Evolutionary conservation across 1,140 invertebrate genomes (phyloP), one percentile per base, ranked within the genome.

Genomic region (Dolichoris vasculosae): DNA sequence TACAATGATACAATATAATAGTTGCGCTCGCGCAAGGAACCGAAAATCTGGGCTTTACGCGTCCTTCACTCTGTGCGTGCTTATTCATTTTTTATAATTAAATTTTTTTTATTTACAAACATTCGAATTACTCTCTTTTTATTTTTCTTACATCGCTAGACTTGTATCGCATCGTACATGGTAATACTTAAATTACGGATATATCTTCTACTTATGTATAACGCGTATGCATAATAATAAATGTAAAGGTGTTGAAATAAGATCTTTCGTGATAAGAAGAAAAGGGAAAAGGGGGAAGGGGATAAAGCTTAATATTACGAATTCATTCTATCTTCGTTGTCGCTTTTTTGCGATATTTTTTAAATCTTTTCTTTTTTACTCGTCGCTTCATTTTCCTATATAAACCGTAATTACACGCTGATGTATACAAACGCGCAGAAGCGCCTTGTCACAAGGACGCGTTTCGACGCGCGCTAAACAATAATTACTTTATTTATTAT

Each of bases 401-500:
- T 64, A 81, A 85, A 75, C 75, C 40, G 43, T 85, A 76, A 76
- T 82, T 85, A 85, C 51, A 85, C 71, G 78, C 38, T 85, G 84
- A 88, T 90, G 89, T 89, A 91, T 85, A 85, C 82, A 87, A 89
- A 86, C 78, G 86, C 89, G 88, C 86, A 86, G 87, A 88, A 86
- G 87, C 83, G 77, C 38, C 13, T 82, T 86, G 84, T 88, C 84
- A 83, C 87, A 86, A 86, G 85, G 87, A 87, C 85, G 81, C 76
- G 82, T 51, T 80, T 82, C 85, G 86, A 84, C 82, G 87, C 89
- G 89, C 90, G 88, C 90, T 91, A 92, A 92, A 92, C 87, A 92
- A 92, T 93, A 93, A 92, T 93, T 92, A 92, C 77, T 89, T 92
- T 92, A 91, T 90, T 93, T 92, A 93, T 93, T 93, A 92, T 92